Evolutionary conservation across 2,888 invertebrate genomes (phyloP).

Genomic region (Papilio demoleus): DNA sequence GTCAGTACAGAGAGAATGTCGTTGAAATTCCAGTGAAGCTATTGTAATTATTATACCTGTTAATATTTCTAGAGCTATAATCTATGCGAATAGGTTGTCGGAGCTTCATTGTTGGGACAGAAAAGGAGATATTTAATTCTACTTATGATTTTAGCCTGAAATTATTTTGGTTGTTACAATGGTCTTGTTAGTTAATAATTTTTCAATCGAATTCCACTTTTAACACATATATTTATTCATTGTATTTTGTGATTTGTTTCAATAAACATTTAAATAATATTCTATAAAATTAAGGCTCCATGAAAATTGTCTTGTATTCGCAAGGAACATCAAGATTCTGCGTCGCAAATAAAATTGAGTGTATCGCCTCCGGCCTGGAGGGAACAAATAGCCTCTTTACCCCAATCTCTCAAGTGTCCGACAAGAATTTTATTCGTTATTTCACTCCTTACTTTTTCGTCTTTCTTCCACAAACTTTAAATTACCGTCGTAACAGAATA

Average conservation of each 20-base stretch:
- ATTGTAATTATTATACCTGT: slow-evolving; percentile 32
- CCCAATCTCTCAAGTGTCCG: slow-evolving; percentile 42
- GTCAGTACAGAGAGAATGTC: slow-evolving; percentile 9
- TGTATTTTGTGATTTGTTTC: too few relatives aligned
- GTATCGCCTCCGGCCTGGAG: slow-evolving; percentile 35
- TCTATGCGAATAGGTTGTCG: neutral
- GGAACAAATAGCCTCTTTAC: slow-evolving; percentile 38
- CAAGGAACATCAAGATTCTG: slow-evolving; percentile 28
- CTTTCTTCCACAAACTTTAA: slow-evolving; percentile 28
- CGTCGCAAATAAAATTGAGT: slow-evolving; percentile 38
- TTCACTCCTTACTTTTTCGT: slow-evolving; percentile 40
- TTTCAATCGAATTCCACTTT: too few relatives aligned
- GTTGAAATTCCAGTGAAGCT: slow-evolving; percentile 32
- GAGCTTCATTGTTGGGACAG: neutral
- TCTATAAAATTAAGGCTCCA: slow-evolving; percentile 7
- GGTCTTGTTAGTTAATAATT: slow-evolving; percentile 10
- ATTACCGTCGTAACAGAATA: slow-evolving; percentile 38
- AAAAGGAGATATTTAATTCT: neutral
- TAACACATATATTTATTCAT: too few relatives aligned
- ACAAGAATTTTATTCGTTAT: slow-evolving; percentile 40
- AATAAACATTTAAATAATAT: too few relatives aligned
- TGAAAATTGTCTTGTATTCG: slow-evolving; percentile 27
- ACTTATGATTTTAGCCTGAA: neutral
- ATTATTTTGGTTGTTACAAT: neutral
- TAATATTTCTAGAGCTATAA: slow-evolving; percentile 30